These are phyloP conservation scores for Eueides isabella DNA, from an alignment of 1,140 invertebrate species.

Conservation along the genomic window DNA sequence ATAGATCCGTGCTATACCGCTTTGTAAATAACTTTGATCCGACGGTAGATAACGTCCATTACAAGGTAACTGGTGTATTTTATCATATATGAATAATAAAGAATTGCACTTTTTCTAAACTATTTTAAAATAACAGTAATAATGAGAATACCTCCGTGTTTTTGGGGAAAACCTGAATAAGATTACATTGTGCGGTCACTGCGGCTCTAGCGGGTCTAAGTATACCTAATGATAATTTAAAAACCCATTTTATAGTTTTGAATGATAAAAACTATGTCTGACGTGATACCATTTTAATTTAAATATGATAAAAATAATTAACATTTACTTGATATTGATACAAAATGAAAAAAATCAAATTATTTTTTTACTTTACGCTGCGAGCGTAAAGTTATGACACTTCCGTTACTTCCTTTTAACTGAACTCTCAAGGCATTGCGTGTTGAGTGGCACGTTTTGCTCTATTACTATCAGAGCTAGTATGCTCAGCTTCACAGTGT, in stretches of 20 bases:
- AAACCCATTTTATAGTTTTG: slow-evolving; percentile 26
- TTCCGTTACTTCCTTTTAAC: too few relatives aligned
- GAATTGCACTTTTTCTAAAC: slow-evolving; percentile 58
- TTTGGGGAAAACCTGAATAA: slow-evolving; percentile 41
- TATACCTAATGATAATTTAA: slow-evolving; percentile 26
- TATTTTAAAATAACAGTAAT: slow-evolving; percentile 45
- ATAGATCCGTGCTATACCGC: slow-evolving; percentile 51
- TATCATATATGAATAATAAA: slow-evolving; percentile 69
- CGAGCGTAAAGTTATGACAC: too few relatives aligned
- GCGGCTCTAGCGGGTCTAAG: slow-evolving; percentile 1
- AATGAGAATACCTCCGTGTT: slow-evolving; percentile 17
- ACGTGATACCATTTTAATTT: not conserved
- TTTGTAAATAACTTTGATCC: slow-evolving; percentile 66
- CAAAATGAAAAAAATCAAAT: too few relatives aligned
- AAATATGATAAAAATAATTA: not conserved
- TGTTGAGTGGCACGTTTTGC: too few relatives aligned
- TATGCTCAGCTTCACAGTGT: too few relatives aligned
- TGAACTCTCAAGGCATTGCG: too few relatives aligned
- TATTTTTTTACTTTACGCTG: too few relatives aligned
- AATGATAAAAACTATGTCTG: slow-evolving; percentile 16
- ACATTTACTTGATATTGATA: too few relatives aligned
- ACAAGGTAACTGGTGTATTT: slow-evolving; percentile 61
- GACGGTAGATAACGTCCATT: slow-evolving; percentile 61
- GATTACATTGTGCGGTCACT: slow-evolving; percentile 27
- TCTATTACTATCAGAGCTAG: too few relatives aligned